A percentile compares a stretch with the other conserved stretches of the same genome.
Conservation (phyloP, 2,797 vertebrate species). For the Alauda arvensis region DNA sequence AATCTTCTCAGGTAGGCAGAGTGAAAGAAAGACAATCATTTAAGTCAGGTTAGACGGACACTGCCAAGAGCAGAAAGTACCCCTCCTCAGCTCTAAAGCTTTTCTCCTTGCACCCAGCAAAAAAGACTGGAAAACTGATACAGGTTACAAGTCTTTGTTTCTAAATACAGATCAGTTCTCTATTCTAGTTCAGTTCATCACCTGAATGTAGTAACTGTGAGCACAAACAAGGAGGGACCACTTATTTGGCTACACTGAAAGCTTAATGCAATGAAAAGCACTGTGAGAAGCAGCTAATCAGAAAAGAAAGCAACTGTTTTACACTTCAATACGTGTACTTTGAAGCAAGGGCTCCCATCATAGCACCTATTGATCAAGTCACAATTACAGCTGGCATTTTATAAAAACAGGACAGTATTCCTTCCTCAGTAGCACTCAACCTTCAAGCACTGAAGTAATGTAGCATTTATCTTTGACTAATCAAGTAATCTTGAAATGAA, state of each 20-base stretch:
- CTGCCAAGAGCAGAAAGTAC: background rate
- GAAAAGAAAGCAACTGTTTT: background rate
- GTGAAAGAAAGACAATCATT: background rate
- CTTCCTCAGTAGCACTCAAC: background rate
- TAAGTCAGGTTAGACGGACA: background rate
- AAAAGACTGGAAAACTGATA: background rate
- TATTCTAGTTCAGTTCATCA: background rate
- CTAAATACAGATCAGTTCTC: background rate
- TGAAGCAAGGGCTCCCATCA: background rate
- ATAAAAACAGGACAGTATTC: background rate
- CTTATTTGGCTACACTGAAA: background rate
- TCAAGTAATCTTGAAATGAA: background rate
- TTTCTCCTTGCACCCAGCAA: background rate
- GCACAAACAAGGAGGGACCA: background rate
- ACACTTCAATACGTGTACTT: background rate
- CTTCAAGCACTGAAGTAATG: background rate
- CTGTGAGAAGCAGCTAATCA: background rate
- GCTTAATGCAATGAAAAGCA: background rate
- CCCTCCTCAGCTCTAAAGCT: background rate
- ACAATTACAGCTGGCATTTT: background rate
- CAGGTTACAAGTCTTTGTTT: background rate
- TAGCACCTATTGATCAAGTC: background rate
- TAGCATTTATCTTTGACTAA: background rate
- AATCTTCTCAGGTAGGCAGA: background rate
- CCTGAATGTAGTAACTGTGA: fast-evolving